phyloP scores from a whole-genome alignment of 2,797 vertebrate genomes.

The Channallabes apus region DNA sequence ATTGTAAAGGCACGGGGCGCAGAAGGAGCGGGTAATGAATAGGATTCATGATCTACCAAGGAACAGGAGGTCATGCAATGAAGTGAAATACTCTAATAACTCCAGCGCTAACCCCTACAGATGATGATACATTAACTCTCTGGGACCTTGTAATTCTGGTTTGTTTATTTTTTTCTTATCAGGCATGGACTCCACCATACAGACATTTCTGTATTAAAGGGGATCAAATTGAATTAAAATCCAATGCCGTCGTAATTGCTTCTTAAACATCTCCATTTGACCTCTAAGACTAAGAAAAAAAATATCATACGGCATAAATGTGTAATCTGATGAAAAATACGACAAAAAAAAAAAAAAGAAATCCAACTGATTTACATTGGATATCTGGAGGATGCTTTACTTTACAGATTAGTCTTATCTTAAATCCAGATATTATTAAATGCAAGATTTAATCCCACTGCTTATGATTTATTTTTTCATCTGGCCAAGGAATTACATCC shows the following conservation, averaged over 20 bases:
- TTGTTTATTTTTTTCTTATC: conserved; percentile 59
- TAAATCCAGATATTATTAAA: conserved; percentile 89
- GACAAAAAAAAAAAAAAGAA: conserved; percentile 71
- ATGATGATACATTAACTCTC: conserved; percentile 95
- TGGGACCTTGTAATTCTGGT: conserved; percentile 78
- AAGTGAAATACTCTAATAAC: conserved; percentile 98
- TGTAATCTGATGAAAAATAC: conserved; percentile 85
- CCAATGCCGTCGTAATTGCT: conserved; percentile 64
- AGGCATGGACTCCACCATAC: conserved; percentile 54
- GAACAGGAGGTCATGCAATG: conserved; percentile 90
- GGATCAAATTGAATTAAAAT: conserved; percentile 55
- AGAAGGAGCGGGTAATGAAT: conserved; percentile 92
- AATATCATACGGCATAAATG: conserved; percentile 74
- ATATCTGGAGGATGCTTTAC: conserved; percentile 62
- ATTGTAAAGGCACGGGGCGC: conserved; percentile 88
- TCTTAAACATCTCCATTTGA: conserved; percentile 76
- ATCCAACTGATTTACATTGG: conserved; percentile 79
- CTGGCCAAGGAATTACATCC: conserved; percentile 82
- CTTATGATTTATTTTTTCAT: conserved; percentile 81
- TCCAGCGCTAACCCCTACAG: conserved; percentile 90
- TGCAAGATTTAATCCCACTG: conserved; percentile 83
- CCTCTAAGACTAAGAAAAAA: conserved; percentile 55
- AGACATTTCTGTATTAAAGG: conserved; percentile 61
- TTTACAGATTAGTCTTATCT: conserved; percentile 79
- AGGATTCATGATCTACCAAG: conserved; percentile 89